Base-by-base conservation (phyloP, 37 sponge, comb jelly and placozoan species). In the Chondrosia reniformis region DNA sequence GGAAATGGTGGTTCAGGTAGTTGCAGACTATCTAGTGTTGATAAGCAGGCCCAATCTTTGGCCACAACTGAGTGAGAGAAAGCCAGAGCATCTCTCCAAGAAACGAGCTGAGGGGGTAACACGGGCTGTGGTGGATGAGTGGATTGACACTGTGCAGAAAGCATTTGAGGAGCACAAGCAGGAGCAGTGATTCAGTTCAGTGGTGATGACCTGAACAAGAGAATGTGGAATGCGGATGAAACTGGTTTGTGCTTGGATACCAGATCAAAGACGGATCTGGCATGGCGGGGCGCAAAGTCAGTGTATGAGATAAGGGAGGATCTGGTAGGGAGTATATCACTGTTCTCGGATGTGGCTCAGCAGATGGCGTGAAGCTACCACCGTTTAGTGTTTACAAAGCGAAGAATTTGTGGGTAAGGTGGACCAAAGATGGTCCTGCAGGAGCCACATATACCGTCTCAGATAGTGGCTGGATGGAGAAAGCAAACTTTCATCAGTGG, bases 361-460 rank as follows among this genome's bases (percentile, higher is more conserved):
- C 89, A 40, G 76, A 58, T 77, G 85, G 85, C 28, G 73, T 41
- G 3, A 65, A 71, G 15, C 49, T 84, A 46, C 85, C 89, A n/a
- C 89, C 89, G 58, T 84, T 63, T 34, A 38, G 81, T 38, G 64
- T 89, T 6, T 84, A 84, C 55, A 89, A 89, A 76, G 89, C 81
- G 2, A 81, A 84, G 44, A 81, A 84, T 40, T 55, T 87, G 27
- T 82, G 76, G 75, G 43, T 4, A 17, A 58, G 76, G 27, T 88
- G 83, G 88, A 83, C 67, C 4, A 46, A 15, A 79, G 80, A 76
- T 43, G 88, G 88, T 5, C 88, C 83, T 56, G 80, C 83, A 46
- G 88, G 67, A 9, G 30, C 58, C 22, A 28, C 73, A 69, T 88
- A 88, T 45, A 27, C 41, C 38, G 45, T 82, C 4, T 75, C 80